Percentiles rank a stretch among this genome's conserved stretches.
Conservation (phyloP, 2,113 vertebrate species). For the Muntiacus reevesi region DNA sequence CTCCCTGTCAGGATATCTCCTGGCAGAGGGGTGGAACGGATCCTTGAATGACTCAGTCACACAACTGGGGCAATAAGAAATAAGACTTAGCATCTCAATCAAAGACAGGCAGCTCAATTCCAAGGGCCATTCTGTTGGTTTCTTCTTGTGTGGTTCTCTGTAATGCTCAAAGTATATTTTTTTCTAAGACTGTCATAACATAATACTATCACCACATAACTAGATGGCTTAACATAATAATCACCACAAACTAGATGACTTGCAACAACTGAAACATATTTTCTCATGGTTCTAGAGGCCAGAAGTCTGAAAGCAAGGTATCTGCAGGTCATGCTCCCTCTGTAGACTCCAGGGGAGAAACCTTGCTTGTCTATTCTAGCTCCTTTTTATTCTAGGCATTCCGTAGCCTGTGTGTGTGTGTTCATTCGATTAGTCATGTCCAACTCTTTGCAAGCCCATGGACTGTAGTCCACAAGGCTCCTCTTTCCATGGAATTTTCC, state of each 20-base stretch:
- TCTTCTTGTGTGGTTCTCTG: neutral
- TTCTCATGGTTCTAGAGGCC: neutral
- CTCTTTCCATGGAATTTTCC: neutral
- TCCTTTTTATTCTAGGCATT: neutral
- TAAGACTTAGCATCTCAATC: neutral
- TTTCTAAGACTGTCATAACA: neutral
- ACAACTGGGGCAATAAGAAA: neutral
- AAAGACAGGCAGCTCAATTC: neutral
- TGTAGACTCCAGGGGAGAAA: neutral
- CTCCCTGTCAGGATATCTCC: neutral
- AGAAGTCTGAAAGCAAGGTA: neutral
- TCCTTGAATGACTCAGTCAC: neutral
- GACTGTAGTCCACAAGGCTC: neutral
- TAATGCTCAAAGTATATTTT: neutral
- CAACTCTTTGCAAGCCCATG: neutral
- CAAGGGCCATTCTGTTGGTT: neutral
- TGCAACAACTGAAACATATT: neutral
- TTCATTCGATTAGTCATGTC: neutral
- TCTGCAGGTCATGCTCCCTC: accelerated
- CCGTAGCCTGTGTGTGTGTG: neutral
- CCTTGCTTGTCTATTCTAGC: neutral
- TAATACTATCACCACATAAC: neutral
- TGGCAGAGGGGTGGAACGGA: neutral
- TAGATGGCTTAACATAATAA: neutral
- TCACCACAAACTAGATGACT: neutral